Conservation (phyloP, 1,140 invertebrate species). For the Diplogasteroides magnus region DNA sequence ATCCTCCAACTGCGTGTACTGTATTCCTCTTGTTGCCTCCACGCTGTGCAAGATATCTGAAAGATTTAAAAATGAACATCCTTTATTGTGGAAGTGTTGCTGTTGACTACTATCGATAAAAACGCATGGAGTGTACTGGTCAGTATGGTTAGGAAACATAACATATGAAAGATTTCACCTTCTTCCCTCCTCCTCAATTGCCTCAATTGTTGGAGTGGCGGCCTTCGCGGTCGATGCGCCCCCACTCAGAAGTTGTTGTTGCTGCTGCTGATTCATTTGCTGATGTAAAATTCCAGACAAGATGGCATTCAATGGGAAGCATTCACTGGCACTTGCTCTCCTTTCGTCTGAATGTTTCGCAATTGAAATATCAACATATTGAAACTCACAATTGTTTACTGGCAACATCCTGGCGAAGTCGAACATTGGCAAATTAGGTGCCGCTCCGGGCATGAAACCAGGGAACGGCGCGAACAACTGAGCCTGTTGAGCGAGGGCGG, state of each 20-base stretch:
- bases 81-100: too few relatives aligned
- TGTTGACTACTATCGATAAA: too few relatives aligned
- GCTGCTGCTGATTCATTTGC: neutral
- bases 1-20: constrained; percentile 23
- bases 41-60: constrained; percentile 36
- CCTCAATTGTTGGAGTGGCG: neutral
- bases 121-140: too few relatives aligned
- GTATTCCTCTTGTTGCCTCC: constrained; percentile 45
- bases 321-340: constrained; percentile 48
- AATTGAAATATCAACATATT: neutral
- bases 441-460: neutral
- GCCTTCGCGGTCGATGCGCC: too few relatives aligned
- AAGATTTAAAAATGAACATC: neutral
- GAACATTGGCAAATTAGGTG: neutral
- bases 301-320: neutral
- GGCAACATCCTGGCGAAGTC: neutral
- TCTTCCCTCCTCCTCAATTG: constrained; percentile 28
- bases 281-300: neutral
- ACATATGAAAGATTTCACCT: neutral
- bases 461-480: neutral
- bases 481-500: neutral
- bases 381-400: neutral
- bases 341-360: constrained; percentile 39
- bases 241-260: constrained; percentile 4
- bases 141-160: neutral